phyloP scores from a whole-genome alignment of 2,797 vertebrate genomes.

The Heteromormyrus szaboi region DNA sequence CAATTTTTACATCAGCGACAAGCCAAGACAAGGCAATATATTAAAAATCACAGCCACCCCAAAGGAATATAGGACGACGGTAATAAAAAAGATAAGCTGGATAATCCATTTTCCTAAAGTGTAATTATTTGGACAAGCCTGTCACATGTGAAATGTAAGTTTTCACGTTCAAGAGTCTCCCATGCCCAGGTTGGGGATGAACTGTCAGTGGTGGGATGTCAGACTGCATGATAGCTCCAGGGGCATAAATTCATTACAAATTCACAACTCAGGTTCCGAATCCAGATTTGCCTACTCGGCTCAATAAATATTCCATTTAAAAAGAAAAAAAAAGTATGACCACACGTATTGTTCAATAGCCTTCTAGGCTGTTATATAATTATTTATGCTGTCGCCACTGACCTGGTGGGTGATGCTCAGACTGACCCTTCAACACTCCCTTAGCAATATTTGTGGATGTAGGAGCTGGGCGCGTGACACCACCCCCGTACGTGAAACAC shows the following conservation, averaged over 20 bases:
- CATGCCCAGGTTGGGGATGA: not conserved
- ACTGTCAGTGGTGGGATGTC: not conserved
- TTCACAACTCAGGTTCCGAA: not conserved
- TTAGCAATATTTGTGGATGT: not conserved
- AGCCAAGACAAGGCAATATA: not conserved
- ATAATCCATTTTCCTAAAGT: not conserved
- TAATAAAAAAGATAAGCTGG: not conserved
- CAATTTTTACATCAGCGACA: not conserved
- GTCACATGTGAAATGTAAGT: not conserved
- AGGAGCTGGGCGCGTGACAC: not conserved
- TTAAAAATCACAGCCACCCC: not conserved
- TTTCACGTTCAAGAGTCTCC: not conserved
- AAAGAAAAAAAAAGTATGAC: not conserved
- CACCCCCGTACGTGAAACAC: not conserved
- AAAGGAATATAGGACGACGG: not conserved
- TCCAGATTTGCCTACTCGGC: not conserved
- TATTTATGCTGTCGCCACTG: not conserved
- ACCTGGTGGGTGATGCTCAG: not conserved
- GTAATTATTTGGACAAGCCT: conserved; percentile 1
- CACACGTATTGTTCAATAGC: not conserved
- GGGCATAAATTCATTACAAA: not conserved
- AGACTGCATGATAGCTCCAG: not conserved
- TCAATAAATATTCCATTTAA: not conserved
- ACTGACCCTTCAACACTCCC: not conserved
- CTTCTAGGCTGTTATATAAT: not conserved